Base-by-base conservation (phyloP, 2,888 invertebrate genomes). In the Tetranychus piercei region DNA sequence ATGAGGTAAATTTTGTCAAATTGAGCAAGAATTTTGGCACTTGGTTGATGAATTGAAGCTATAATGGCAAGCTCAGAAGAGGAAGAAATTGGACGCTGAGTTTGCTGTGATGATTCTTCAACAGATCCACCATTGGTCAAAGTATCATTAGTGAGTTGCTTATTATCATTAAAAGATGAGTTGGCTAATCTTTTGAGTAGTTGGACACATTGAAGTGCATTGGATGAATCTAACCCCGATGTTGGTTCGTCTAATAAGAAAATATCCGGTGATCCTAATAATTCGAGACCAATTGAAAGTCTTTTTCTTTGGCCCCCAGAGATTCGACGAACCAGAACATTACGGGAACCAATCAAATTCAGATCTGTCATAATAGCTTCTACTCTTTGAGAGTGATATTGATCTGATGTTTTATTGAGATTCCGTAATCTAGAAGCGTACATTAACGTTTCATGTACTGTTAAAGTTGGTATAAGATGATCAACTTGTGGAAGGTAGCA, bases 351-450 rank as follows among this genome's bases (percentile, higher is more conserved):
- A 71, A 20, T 11, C 55, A 43, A 73, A 64, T 73, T 73, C 18
- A 69, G 20, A 69, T 69, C 34, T 20, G 20, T 22, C 20, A 69
- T 20, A 20, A 69, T 69, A 8, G 22, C 20, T 22, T 69, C 69
- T 5, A 20, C 11, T 20, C 69, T 20, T 11, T 6, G n/a, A 6
- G 34, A 20, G 5, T 69, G 20, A 23, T 69, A 23, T 6, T 23
- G 5, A 22, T 69, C 69, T 6, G 11, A 23, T 8, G 11, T 23
- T 55, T 55, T 9, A 55, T 7, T 55, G 55, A 55, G 55, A 72
- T 77, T 76, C 67, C 74, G 76, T 23, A 76, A 45, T 73, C 73
- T 74, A 9, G 77, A 77, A 15, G 77, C 77, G 70, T 75, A 76
- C 18, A 75, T 43, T 45, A 77, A 71, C 1, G 74, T 74, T 67